Conservation (phyloP, 1,140 invertebrate species). For the Plectus sambesii region DNA sequence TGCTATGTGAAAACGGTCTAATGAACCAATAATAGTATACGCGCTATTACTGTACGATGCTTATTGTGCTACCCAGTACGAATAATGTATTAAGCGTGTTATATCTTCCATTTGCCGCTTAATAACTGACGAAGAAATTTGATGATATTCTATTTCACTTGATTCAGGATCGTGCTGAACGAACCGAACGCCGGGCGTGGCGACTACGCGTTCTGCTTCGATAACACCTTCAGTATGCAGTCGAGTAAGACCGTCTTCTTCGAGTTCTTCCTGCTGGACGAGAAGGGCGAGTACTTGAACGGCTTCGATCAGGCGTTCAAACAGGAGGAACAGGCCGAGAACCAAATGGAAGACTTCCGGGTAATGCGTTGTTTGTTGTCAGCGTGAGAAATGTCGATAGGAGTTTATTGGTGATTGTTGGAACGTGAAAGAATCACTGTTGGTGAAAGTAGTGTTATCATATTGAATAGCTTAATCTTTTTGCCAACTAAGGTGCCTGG, state of each 20-base stretch:
- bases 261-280: conserved; percentile 44
- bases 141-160: neutral
- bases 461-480: too few species aligned
- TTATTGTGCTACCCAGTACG: too few species aligned
- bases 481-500: too few species aligned
- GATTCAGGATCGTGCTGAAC: conserved; percentile 15
- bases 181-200: conserved; percentile 33
- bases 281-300: conserved; percentile 40
- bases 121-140: neutral
- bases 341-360: conserved; percentile 46
- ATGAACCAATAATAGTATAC: too few species aligned
- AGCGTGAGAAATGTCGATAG: conserved; percentile 11
- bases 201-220: conserved; percentile 49
- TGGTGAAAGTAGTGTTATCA: too few species aligned
- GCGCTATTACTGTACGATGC: too few species aligned
- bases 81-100: neutral
- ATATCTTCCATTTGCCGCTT: neutral
- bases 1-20: too few species aligned
- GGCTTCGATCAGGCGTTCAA: conserved; percentile 20
- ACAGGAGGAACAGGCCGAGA: conserved; percentile 32
- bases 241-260: conserved; percentile 47
- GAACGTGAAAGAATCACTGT: too few species aligned
- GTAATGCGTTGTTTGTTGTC: conserved; percentile 26
- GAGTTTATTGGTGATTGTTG: too few species aligned
- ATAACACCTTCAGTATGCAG: conserved; percentile 49